These are phyloP conservation scores for Mastigias papua DNA, from an alignment of 30 jellyfish, hydroid and myxozoan genomes.

Conservation along the genomic window DNA sequence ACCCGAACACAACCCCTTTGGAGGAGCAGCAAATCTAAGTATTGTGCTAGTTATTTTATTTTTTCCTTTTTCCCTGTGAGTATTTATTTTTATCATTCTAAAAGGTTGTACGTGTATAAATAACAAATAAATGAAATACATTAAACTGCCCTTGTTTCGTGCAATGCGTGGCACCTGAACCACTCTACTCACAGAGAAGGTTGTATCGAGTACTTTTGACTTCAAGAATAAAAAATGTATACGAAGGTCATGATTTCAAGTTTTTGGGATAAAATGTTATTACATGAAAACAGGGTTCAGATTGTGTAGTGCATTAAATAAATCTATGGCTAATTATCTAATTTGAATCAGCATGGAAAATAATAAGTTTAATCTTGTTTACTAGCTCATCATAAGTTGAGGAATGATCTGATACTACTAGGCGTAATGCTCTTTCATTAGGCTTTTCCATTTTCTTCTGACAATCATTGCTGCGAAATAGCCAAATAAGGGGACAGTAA, in stretches of 20 bases:
- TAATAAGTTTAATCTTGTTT: neutral
- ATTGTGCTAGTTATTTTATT: too few species aligned
- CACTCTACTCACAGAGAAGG: too few species aligned
- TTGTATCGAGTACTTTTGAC: neutral
- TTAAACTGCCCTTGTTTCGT: too few species aligned
- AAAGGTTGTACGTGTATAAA: too few species aligned
- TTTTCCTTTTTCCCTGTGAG: too few species aligned
- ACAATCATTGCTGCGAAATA: constrained; percentile 2
- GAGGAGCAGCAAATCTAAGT: too few species aligned
- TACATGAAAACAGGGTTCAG: neutral
- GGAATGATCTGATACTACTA: neutral
- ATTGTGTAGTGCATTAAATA: neutral
- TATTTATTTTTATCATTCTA: too few species aligned
- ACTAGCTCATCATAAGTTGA: neutral
- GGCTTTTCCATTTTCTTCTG: neutral
- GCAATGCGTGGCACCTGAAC: too few species aligned
- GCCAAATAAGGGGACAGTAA: neutral
- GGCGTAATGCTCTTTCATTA: neutral
- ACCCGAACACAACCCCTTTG: too few species aligned
- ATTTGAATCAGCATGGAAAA: neutral
- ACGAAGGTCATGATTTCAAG: neutral
- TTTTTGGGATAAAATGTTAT: neutral
- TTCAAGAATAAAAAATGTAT: neutral
- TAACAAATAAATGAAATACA: too few species aligned
- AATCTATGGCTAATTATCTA: neutral